A percentile compares a stretch with the other conserved stretches of the same genome.
Evolutionary conservation across 2,888 invertebrate species (phyloP).

Genomic region (Dolichopus griseipennis): DNA sequence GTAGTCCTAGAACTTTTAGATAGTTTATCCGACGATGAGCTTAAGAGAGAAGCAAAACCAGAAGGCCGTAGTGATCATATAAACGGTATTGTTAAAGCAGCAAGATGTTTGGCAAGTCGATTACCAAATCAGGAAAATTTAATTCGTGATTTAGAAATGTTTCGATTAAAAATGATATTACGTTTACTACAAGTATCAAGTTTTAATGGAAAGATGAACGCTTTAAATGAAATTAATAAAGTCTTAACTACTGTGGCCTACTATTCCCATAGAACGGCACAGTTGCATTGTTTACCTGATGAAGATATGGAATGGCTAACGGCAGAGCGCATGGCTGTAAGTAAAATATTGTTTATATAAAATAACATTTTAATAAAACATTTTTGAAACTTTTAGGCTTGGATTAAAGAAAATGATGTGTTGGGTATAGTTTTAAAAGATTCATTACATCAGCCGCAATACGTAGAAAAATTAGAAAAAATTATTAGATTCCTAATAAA

Average conservation of each 20-base stretch:
- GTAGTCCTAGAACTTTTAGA: constrained; percentile 83
- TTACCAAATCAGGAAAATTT: constrained; percentile 73
- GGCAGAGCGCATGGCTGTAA: constrained; percentile 86
- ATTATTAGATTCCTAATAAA: constrained; percentile 95
- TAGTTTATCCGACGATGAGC: constrained; percentile 87
- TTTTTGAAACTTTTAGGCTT: constrained; percentile 53
- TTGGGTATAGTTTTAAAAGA: constrained; percentile 90
- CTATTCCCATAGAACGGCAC: constrained; percentile 65
- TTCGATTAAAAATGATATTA: constrained; percentile 92
- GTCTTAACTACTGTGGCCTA: constrained; percentile 85
- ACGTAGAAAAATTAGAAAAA: constrained; percentile 95
- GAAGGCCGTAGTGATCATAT: constrained; percentile 95
- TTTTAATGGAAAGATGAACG: constrained; percentile 99
- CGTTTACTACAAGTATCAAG: constrained; percentile 90
- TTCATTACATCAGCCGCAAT: constrained; percentile 94
- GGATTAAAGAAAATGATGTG: constrained; percentile 94
- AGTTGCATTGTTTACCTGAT: constrained; percentile 59
- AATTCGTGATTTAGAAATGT: constrained; percentile 74
- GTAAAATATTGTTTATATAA: constrained; percentile 32
- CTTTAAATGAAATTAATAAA: constrained; percentile 95
- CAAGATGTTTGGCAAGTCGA: constrained; percentile 79
- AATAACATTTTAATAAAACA: not conserved
- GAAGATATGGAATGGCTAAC: constrained; percentile 88
- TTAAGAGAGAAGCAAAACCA: constrained; percentile 87
- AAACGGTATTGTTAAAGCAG: constrained; percentile 85